phyloP scores from a whole-genome alignment of 2,888 invertebrate species.

The Gastracanthus pulcherrimus region DNA sequence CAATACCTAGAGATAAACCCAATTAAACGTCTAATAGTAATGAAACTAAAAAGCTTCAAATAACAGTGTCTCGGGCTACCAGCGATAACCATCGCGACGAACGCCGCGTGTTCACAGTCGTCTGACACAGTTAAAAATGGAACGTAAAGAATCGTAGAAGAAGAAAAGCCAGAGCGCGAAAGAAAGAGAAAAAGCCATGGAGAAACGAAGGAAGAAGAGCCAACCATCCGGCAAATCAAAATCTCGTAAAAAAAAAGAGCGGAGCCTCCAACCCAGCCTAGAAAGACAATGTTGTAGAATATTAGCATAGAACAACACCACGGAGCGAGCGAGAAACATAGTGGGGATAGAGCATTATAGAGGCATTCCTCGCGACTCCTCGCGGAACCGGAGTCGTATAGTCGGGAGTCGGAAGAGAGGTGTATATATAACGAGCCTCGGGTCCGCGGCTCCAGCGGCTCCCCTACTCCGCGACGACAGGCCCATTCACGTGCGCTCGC shows the following conservation, averaged over 20 bases:
- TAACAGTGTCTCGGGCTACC: not conserved
- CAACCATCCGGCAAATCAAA: too few relatives aligned
- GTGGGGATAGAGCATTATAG: not conserved
- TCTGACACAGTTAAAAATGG: conserved; percentile 49
- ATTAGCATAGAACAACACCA: conserved; percentile 52
- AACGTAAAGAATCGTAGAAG: conserved; percentile 16
- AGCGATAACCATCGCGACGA: conserved; percentile 4
- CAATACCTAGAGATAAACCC: too few relatives aligned
- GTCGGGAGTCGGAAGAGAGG: conserved; percentile 39
- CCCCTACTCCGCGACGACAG: conserved; percentile 60
- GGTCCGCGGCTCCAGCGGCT: too few relatives aligned
- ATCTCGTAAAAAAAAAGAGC: not conserved
- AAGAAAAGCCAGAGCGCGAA: not conserved
- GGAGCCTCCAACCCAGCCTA: not conserved
- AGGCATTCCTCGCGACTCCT: not conserved
- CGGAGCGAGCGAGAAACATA: not conserved
- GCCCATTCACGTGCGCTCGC: conserved; percentile 46
- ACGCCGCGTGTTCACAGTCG: not conserved
- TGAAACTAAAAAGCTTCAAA: too few relatives aligned
- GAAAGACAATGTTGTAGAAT: conserved; percentile 32
- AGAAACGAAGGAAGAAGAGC: not conserved
- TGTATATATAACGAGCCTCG: too few relatives aligned
- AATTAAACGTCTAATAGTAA: too few relatives aligned
- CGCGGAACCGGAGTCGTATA: conserved; percentile 69
- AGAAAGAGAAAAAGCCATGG: not conserved